These are phyloP conservation scores for Tokudaia tokunoshimensis DNA, from an alignment of 2,797 vertebrate genomes.

Conservation along the genomic window DNA sequence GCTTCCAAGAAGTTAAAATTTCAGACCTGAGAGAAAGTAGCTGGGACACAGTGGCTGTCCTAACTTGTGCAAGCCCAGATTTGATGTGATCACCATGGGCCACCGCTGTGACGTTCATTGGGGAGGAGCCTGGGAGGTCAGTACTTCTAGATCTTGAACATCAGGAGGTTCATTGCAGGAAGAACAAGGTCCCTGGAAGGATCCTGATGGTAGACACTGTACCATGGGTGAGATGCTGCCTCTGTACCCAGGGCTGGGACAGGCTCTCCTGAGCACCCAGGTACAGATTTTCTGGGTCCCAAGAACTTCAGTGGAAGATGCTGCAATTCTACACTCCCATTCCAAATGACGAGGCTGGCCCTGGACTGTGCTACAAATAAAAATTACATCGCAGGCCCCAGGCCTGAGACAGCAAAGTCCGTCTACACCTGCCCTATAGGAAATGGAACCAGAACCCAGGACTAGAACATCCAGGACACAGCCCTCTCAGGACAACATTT, in stretches of 20 bases:
- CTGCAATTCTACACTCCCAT: accelerated
- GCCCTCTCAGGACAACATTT: background rate
- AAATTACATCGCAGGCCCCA: accelerated
- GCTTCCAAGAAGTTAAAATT: no score
- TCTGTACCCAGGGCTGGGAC: background rate
- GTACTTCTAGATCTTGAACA: background rate
- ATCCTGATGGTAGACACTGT: background rate
- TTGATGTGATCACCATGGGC: accelerated
- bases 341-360: accelerated
- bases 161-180: accelerated
- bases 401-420: accelerated
- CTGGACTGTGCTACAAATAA: accelerated
- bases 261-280: accelerated
- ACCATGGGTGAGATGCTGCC: background rate
- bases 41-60: accelerated
- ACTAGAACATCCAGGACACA: background rate
- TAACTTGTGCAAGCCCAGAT: background rate
- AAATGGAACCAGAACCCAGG: background rate
- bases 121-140: background rate
- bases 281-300: background rate
- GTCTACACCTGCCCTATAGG: background rate
- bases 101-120: accelerated
- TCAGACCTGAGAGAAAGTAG: no score
- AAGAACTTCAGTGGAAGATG: background rate
- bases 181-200: background rate